Evolutionary conservation across 2,888 invertebrate species (phyloP).

Genomic region (Helicoverpa assulta): DNA sequence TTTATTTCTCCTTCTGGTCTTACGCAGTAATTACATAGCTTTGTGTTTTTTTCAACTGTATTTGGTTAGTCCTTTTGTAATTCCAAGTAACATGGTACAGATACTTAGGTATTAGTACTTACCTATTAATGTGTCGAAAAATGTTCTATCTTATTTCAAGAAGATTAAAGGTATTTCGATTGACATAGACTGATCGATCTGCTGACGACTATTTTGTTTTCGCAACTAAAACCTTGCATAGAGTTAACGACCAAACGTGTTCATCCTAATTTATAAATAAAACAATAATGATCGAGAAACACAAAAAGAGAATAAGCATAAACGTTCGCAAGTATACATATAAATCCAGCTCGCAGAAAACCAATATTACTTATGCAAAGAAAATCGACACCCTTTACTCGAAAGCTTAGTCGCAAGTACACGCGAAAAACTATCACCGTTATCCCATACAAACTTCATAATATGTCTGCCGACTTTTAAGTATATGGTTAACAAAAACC

Average conservation of each 20-base stretch:
- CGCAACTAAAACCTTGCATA: too few species aligned
- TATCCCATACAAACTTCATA: too few species aligned
- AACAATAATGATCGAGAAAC: not conserved
- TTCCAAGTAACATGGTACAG: not conserved
- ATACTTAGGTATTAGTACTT: not conserved
- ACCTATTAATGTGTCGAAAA: not conserved
- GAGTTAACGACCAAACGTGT: too few species aligned
- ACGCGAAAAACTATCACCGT: too few species aligned
- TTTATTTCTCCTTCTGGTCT: conserved; percentile 10
- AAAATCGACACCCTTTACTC: conserved; percentile 28
- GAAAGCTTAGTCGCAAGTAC: conserved; percentile 31
- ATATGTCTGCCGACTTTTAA: too few species aligned
- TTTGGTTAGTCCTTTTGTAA: conserved; percentile 16
- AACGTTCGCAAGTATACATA: conserved; percentile 1
- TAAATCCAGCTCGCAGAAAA: conserved; percentile 23
- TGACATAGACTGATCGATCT: too few species aligned
- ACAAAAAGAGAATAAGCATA: not conserved
- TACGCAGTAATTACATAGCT: conserved; percentile 19
- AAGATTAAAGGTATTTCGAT: too few species aligned
- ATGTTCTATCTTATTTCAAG: too few species aligned
- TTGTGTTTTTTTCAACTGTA: conserved; percentile 7
- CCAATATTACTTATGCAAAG: conserved; percentile 45
- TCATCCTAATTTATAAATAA: not conserved
- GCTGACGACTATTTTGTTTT: too few species aligned
- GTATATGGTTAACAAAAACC: too few species aligned